Base-by-base conservation (phyloP, 2,888 invertebrate species). In the Sesia apiformis region DNA sequence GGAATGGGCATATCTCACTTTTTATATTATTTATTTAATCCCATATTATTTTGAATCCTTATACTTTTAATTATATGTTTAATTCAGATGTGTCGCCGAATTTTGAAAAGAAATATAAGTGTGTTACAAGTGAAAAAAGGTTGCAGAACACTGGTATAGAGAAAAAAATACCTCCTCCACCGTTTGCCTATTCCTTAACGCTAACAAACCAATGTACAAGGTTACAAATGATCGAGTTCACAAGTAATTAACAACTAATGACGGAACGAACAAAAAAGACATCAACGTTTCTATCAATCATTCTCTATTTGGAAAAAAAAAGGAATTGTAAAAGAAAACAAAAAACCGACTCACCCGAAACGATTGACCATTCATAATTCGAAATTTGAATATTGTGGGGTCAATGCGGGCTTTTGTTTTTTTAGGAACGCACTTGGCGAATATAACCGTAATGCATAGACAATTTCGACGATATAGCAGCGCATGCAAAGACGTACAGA, bases 201-300 rank as follows among this genome's bases (percentile, higher is more conserved):
- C 69, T 64, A 61, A 59, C 61, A 60, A 63, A 60, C 65, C 63
- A 61, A 67, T 69, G 61, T 57, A 60, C 71, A 68, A 68, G 69
- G 67, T 66, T 76, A 79, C 84, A 81, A 85, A 84, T 81, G 81
- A 84, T 78, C 74, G 76, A 80, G 73, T 83, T 82, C 79, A 84
- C 83, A 79, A 78, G 76, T 86, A 84, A 86, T 86, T 85, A 86
- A 81, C 78, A 76, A 70, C 78, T 86, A 86, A 85, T 86, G 84
- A 84, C 74, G 74, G 64, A 72, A 79, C 74, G 62, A 67, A 83
- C 81, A 85, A 86, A 85, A 84, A 83, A 84, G 81, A 83, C 84
- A 81, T 83, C 82, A 82, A 71, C 63, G 64, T 70, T 74, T 75
- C 83, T 80, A 85, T 86, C 84, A 85, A 85, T 85, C 85, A 86